phyloP scores from a whole-genome alignment of 2,888 invertebrate species.

The Ochropleura plecta region DNA sequence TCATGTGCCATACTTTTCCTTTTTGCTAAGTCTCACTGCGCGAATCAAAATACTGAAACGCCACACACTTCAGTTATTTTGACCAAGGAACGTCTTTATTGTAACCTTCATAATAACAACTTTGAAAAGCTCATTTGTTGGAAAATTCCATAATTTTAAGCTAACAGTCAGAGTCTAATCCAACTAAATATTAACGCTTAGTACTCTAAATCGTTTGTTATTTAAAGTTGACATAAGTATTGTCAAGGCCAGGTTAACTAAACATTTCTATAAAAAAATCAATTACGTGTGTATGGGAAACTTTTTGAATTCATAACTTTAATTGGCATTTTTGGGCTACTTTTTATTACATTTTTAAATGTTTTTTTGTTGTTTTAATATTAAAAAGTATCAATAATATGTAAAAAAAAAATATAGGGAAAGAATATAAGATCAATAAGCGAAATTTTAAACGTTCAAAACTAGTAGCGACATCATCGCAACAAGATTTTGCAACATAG shows the following conservation, averaged over 20 bases:
- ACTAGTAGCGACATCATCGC: neutral
- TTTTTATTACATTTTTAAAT: too few species aligned
- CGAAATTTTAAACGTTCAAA: neutral
- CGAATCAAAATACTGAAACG: neutral
- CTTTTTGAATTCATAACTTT: neutral
- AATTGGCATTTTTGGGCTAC: neutral
- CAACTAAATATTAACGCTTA: conserved; percentile 1
- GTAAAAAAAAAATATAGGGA: too few species aligned
- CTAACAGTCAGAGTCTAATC: neutral
- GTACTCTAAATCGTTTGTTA: neutral
- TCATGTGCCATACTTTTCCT: neutral
- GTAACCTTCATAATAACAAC: neutral
- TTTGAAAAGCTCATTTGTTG: neutral
- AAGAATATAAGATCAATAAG: neutral
- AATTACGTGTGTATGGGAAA: conserved; percentile 2
- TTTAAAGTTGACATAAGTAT: conserved; percentile 5
- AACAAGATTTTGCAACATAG: neutral
- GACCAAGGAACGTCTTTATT: neutral
- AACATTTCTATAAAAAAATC: neutral
- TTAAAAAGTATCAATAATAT: too few species aligned
- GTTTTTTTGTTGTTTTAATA: too few species aligned
- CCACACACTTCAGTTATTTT: neutral
- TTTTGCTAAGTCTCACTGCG: neutral
- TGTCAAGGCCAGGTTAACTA: neutral
- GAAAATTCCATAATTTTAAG: conserved; percentile 7